Percentiles rank a stretch among this genome's conserved stretches.
phyloP scores from a whole-genome alignment of 2,797 vertebrate genomes.

The Danio albolineatus region DNA sequence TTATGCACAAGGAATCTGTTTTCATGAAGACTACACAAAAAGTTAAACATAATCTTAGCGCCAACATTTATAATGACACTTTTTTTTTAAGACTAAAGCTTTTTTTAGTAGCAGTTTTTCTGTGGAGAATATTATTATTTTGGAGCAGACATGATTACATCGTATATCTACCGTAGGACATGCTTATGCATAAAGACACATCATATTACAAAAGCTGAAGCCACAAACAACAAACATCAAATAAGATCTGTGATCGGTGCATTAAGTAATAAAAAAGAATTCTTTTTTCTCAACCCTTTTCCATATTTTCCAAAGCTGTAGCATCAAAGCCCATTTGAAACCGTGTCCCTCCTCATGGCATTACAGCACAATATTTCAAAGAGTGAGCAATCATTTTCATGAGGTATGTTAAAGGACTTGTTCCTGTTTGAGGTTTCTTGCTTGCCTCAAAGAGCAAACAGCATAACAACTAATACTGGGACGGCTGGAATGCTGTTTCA shows the following conservation, averaged over 20 bases:
- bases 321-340: constrained; percentile 1
- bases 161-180: not conserved
- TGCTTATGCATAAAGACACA: not conserved
- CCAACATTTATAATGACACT: too few relatives aligned
- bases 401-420: constrained; percentile 13
- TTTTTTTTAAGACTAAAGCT: too few relatives aligned
- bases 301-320: not conserved
- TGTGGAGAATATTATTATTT: constrained; percentile 12
- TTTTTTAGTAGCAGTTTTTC: not conserved
- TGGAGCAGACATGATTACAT: not conserved
- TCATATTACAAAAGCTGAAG: not conserved
- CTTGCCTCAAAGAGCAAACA: constrained; percentile 65
- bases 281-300: not conserved
- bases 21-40: too few relatives aligned
- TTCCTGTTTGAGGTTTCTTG: constrained; percentile 55
- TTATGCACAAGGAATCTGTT: too few relatives aligned
- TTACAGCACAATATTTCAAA: constrained; percentile 19
- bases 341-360: not conserved
- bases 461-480: constrained; percentile 56
- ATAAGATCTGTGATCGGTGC: constrained; percentile 1
- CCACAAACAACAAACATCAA: not conserved
- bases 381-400: constrained; percentile 11
- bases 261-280: not conserved
- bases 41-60: too few relatives aligned
- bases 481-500: constrained; percentile 60